Conservation (phyloP, 2,797 vertebrate genomes). For the Pseudochaenichthys georgianus region DNA sequence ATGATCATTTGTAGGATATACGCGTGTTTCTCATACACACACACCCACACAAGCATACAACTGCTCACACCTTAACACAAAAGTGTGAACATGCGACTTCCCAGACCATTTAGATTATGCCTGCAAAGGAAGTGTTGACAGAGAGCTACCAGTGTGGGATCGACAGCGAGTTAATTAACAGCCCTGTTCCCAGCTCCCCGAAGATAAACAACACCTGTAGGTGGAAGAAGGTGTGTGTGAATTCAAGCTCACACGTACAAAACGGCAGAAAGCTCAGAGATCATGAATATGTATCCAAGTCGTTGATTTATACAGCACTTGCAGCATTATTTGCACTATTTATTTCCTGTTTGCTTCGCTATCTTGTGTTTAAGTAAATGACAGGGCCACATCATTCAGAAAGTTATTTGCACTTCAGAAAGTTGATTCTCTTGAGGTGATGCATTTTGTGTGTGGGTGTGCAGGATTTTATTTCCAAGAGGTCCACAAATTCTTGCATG, state of each 20-base stretch:
- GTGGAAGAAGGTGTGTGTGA: slow-evolving; percentile 46
- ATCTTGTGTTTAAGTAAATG: slow-evolving; percentile 11
- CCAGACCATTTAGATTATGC: slow-evolving; percentile 73
- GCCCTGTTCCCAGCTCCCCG: slow-evolving; percentile 58
- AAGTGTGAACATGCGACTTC: slow-evolving; percentile 74
- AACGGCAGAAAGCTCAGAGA: slow-evolving; percentile 35
- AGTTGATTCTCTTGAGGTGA: slow-evolving; percentile 7
- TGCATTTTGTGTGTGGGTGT: not conserved
- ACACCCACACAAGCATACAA: not conserved
- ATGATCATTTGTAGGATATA: no score
- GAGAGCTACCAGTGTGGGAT: slow-evolving; percentile 58
- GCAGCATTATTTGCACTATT: slow-evolving; percentile 19
- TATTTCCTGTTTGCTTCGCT: slow-evolving; percentile 4
- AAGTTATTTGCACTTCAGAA: slow-evolving; percentile 24
- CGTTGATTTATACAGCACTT: slow-evolving; percentile 19
- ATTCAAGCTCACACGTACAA: slow-evolving; percentile 55
- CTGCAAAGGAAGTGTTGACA: slow-evolving; percentile 81
- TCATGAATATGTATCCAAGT: slow-evolving; percentile 49
- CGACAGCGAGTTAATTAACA: slow-evolving; percentile 74
- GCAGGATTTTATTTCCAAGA: slow-evolving; percentile 38
- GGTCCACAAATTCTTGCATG: slow-evolving; percentile 37
- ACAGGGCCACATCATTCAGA: slow-evolving; percentile 10
- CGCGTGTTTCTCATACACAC: not conserved
- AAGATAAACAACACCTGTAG: slow-evolving; percentile 71
- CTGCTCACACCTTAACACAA: slow-evolving; percentile 17